Evolutionary conservation across 2,888 invertebrate genomes (phyloP).

Genomic region (Notodonta ziczac): DNA sequence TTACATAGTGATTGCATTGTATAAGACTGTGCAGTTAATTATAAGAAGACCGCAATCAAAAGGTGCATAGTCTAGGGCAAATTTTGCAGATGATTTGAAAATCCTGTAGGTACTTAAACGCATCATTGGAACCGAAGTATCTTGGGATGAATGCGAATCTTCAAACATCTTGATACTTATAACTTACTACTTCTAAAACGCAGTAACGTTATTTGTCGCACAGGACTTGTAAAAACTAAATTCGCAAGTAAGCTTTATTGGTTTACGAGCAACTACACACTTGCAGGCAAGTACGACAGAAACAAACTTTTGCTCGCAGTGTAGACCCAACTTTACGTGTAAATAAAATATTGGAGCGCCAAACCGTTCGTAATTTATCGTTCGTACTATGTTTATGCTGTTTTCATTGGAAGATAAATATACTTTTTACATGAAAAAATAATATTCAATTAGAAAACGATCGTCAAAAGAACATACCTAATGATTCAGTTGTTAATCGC

Average conservation of each 20-base stretch:
- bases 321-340: slow-evolving; percentile 20
- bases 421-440: too few species aligned
- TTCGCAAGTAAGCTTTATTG: slow-evolving; percentile 24
- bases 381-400: not conserved
- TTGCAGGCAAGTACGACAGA: slow-evolving; percentile 15
- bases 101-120: too few species aligned
- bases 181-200: not conserved
- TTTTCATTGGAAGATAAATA: not conserved
- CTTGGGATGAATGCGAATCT: too few species aligned
- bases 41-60: not conserved
- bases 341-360: slow-evolving; percentile 22
- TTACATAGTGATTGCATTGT: slow-evolving; percentile 37
- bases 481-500: too few species aligned
- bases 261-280: slow-evolving; percentile 23
- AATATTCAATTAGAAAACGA: too few species aligned
- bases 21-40: slow-evolving; percentile 26
- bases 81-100: too few species aligned
- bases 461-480: too few species aligned
- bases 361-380: not conserved
- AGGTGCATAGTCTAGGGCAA: too few species aligned
- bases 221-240: slow-evolving; percentile 17
- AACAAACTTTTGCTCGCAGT: slow-evolving; percentile 25
- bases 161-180: too few species aligned
- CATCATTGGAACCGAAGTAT: too few species aligned
- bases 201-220: slow-evolving; percentile 17